These are phyloP conservation scores for Argopecten irradians DNA, from an alignment of 1,140 invertebrate species.

Conservation along the genomic window DNA sequence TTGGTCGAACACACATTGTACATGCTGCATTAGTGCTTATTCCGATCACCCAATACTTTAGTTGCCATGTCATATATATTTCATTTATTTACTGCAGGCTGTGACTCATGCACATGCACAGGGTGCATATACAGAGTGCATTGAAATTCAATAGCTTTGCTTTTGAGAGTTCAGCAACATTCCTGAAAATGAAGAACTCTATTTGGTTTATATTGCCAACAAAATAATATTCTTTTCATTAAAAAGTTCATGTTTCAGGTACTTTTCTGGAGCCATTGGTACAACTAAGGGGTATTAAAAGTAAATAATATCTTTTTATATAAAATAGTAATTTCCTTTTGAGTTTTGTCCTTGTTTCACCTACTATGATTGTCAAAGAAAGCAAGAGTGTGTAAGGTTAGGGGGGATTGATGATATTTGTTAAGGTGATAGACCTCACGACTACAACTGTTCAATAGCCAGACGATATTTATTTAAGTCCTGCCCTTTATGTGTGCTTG, in stretches of 20 bases:
- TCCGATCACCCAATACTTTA: neutral
- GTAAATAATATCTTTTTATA: too few species aligned
- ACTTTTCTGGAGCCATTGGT: neutral
- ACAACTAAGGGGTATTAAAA: neutral
- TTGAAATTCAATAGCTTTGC: neutral
- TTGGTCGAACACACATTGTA: neutral
- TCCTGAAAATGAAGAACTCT: neutral
- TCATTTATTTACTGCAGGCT: neutral
- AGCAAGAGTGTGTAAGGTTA: too few species aligned
- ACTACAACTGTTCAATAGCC: too few species aligned
- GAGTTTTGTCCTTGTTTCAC: too few species aligned
- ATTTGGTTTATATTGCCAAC: neutral
- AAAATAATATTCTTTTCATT: neutral
- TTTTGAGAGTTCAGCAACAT: neutral
- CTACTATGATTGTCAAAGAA: too few species aligned
- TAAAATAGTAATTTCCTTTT: too few species aligned
- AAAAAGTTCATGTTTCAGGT: neutral
- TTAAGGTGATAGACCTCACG: too few species aligned
- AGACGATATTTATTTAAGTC: too few species aligned
- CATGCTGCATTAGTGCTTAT: neutral
- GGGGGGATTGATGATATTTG: too few species aligned
- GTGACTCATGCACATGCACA: slow-evolving; percentile 14
- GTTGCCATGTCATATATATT: neutral
- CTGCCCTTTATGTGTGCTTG: too few species aligned
- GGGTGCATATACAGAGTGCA: too few species aligned